These are phyloP conservation scores for Emydura subglobosa DNA, from an alignment of 2,113 vertebrate species.

Conservation along the genomic window DNA sequence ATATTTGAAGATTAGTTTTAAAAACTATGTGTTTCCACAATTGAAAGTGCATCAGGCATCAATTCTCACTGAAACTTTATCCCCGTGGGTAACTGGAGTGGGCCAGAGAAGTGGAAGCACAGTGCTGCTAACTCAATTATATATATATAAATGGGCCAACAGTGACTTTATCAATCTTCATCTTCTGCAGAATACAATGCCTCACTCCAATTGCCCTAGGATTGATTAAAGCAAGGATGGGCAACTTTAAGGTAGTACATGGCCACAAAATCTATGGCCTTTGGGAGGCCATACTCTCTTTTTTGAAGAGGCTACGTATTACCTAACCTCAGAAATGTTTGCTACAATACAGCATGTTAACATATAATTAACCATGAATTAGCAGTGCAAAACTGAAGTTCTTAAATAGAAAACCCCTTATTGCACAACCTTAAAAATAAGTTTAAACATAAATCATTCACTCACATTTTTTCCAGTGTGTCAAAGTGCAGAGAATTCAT, in stretches of 20 bases:
- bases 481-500: background rate
- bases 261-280: background rate
- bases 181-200: background rate
- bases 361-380: background rate
- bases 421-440: background rate
- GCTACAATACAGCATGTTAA: background rate
- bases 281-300: background rate
- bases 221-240: background rate
- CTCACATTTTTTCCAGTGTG: background rate
- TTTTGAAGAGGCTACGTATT: background rate
- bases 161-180: background rate
- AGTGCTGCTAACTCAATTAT: background rate
- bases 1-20: background rate
- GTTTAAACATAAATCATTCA: background rate
- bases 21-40: background rate
- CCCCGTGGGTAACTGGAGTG: background rate
- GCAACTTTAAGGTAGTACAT: background rate
- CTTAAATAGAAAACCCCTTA: background rate
- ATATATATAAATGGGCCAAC: background rate
- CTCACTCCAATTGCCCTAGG: background rate
- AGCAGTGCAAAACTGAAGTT: background rate
- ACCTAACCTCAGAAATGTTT: background rate
- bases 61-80: background rate
- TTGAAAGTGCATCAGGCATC: background rate
- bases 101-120: background rate